A percentile compares a stretch with the other conserved stretches of the same genome.
Conservation (phyloP, 2,113 vertebrate genomes). For the Gasterosteus aculeatus region DNA sequence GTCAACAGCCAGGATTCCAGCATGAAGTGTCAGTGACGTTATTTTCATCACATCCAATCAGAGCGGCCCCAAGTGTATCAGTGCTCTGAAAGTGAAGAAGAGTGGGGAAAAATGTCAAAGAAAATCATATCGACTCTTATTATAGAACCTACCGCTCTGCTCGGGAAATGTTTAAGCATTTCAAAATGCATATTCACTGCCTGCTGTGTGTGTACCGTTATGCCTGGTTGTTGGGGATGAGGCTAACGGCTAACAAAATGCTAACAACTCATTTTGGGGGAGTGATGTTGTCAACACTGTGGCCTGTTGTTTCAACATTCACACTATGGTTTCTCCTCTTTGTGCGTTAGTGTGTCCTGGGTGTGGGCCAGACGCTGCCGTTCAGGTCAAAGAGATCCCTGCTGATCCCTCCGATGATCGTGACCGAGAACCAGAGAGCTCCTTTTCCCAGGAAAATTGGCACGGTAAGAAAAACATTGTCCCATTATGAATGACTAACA, state of each 20-base stretch:
- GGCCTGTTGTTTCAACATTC: constrained; percentile 32
- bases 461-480: constrained; percentile 83
- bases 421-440: too few relatives aligned
- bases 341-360: too few relatives aligned
- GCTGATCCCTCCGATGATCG: too few relatives aligned
- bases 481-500: not conserved
- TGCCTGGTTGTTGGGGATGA: not conserved
- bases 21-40: constrained; percentile 7
- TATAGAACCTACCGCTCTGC: not conserved
- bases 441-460: constrained; percentile 90
- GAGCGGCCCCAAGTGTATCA: not conserved
- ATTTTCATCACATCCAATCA: constrained; percentile 36
- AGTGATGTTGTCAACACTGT: not conserved
- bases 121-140: not conserved
- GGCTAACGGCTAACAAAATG: not conserved
- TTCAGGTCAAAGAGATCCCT: too few relatives aligned
- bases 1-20: constrained; percentile 24
- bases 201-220: not conserved
- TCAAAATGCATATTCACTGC: constrained; percentile 4
- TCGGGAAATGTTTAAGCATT: constrained; percentile 5
- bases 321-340: too few relatives aligned
- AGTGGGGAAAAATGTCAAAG: not conserved
- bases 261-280: too few relatives aligned
- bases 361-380: too few relatives aligned
- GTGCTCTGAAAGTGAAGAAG: not conserved